Percentiles rank a stretch among this genome's conserved stretches.
Evolutionary conservation across 2,797 vertebrate species (phyloP).

Genomic region (Muscicapa striata): DNA sequence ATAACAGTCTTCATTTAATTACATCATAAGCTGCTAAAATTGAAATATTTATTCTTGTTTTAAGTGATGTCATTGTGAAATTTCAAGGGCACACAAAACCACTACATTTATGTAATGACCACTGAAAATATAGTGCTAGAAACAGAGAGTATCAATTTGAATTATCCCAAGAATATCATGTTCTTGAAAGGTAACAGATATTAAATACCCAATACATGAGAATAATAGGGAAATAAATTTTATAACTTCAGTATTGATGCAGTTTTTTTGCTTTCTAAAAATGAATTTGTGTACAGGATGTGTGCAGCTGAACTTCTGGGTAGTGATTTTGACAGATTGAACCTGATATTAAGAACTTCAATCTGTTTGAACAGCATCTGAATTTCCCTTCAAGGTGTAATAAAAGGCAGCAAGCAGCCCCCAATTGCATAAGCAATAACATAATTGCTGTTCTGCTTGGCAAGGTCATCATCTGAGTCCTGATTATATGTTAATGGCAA

Average conservation of each 20-base stretch:
- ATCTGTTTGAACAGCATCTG: background rate
- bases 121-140: background rate
- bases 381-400: background rate
- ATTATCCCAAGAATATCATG: background rate
- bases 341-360: background rate
- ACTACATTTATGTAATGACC: background rate
- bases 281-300: background rate
- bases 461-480: background rate
- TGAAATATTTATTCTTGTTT: background rate
- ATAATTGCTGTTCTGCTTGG: background rate
- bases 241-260: background rate
- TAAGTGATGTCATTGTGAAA: background rate
- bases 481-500: background rate
- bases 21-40: slow-evolving; percentile 15
- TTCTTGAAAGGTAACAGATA: background rate
- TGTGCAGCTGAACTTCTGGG: background rate
- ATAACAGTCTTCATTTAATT: background rate
- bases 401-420: background rate
- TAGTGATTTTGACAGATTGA: background rate
- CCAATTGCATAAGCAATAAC: background rate
- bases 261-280: background rate
- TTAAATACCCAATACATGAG: background rate
- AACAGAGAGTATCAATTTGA: background rate
- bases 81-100: background rate
- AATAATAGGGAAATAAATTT: background rate